Percentiles rank a stretch among this genome's conserved stretches.
Evolutionary conservation across 92 coral and sea anemone genomes (phyloP).

Genomic region (Phenganax marumi): DNA sequence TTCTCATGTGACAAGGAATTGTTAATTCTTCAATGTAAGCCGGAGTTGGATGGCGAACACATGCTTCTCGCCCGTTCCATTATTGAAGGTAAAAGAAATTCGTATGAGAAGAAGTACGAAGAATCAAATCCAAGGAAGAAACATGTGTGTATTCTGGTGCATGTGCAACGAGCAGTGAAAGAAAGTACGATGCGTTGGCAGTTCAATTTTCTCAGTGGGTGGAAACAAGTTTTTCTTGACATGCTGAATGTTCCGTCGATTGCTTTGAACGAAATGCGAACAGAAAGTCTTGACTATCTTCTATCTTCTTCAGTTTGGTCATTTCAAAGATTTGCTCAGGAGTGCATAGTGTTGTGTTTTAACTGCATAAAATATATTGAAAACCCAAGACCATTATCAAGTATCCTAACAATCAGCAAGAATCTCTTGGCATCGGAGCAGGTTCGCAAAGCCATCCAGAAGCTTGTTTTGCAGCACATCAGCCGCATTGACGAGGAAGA

Average conservation of each 20-base stretch:
- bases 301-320: conserved; percentile 27
- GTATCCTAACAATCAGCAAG: conserved; percentile 11
- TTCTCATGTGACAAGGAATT: conserved; percentile 1
- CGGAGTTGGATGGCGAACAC: conserved; percentile 35
- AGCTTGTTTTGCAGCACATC: conserved; percentile 39
- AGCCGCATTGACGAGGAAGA: conserved; percentile 30
- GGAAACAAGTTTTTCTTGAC: conserved; percentile 51
- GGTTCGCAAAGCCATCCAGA: conserved; percentile 18
- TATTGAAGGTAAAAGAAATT: conserved; percentile 57
- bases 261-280: conserved; percentile 23
- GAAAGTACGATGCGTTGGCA: conserved; percentile 70
- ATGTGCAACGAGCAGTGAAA: conserved; percentile 67
- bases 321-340: conserved; percentile 40
- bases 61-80: conserved; percentile 37
- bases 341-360: conserved; percentile 48
- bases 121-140: conserved; percentile 43
- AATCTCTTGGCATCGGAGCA: conserved; percentile 24
- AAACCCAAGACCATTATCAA: conserved; percentile 15
- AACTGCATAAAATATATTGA: conserved; percentile 42
- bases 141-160: conserved; percentile 87
- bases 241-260: conserved; percentile 32
- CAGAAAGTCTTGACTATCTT: conserved; percentile 22
- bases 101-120: conserved; percentile 37
- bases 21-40: conserved; percentile 29
- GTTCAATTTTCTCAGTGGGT: conserved; percentile 88